phyloP scores from a whole-genome alignment of 1,140 invertebrate species.

The Diplogasteroides magnus region DNA sequence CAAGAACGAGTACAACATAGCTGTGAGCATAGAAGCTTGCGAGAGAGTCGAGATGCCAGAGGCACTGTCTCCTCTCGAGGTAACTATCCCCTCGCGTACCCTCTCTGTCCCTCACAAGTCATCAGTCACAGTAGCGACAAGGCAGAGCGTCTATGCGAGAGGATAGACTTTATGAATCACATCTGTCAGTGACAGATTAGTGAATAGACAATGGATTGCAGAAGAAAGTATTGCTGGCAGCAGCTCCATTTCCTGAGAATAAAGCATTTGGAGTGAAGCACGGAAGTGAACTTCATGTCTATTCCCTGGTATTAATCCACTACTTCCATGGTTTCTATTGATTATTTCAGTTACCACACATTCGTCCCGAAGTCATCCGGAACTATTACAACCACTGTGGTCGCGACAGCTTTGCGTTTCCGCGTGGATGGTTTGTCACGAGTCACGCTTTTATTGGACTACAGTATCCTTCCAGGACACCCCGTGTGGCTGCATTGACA shows the following conservation, averaged over 20 bases:
- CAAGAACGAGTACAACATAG: neutral
- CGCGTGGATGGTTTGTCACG: neutral
- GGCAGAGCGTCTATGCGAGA: no score
- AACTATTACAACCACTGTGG: neutral
- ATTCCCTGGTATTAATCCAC: neutral
- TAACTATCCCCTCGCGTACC: neutral
- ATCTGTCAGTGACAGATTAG: neutral
- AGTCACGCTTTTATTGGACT: neutral
- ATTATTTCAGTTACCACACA: neutral
- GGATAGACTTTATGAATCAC: no score
- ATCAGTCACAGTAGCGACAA: neutral
- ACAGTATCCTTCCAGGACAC: neutral
- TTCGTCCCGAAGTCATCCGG: neutral
- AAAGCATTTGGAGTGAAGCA: neutral
- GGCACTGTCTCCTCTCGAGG: neutral
- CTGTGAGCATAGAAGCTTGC: neutral
- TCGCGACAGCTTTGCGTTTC: neutral
- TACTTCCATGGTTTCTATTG: neutral
- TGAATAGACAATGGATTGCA: neutral
- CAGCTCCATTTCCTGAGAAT: neutral
- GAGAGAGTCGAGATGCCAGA: neutral
- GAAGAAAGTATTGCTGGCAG: neutral
- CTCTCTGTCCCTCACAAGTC: neutral
- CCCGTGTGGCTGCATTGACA: neutral
- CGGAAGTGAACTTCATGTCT: neutral